A percentile compares a stretch with the other conserved stretches of the same genome.
These are phyloP conservation scores for Amphipoea lucens DNA, from an alignment of 2,888 invertebrate genomes.

Conservation along the genomic window DNA sequence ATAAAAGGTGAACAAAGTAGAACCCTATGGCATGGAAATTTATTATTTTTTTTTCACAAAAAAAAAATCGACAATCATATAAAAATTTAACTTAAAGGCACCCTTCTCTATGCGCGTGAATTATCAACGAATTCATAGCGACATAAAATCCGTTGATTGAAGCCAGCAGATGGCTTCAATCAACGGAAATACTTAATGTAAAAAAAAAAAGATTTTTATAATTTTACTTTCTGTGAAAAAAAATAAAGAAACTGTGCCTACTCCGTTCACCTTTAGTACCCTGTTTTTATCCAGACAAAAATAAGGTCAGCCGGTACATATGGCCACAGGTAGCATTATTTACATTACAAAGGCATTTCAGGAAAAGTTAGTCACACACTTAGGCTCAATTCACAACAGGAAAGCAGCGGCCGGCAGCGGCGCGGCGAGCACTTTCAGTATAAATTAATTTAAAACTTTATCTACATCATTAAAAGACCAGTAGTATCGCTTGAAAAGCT, in stretches of 20 bases:
- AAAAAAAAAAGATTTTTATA: no score
- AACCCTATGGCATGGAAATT: neutral
- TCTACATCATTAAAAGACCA: no score
- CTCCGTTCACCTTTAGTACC: neutral
- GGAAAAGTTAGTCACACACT: conserved; percentile 45
- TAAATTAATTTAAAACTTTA: no score
- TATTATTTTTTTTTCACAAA: neutral
- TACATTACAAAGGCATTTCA: conserved; percentile 32
- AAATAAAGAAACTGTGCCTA: neutral
- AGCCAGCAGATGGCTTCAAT: no score
- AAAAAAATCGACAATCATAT: no score
- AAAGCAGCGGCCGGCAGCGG: no score
- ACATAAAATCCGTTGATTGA: neutral
- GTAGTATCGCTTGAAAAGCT: no score
- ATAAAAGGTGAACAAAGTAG: neutral
- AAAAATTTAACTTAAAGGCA: neutral
- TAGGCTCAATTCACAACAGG: no score
- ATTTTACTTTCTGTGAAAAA: no score
- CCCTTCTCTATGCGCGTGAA: neutral
- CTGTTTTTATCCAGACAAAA: neutral
- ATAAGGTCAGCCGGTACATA: neutral
- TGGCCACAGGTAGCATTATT: conserved; percentile 23
- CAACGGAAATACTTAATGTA: no score
- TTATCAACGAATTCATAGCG: neutral
- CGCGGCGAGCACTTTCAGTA: no score